A percentile compares a stretch with the other conserved stretches of the same genome.
Conservation (phyloP, 2,113 vertebrate genomes). For the Beaufortia kweichowensis region DNA sequence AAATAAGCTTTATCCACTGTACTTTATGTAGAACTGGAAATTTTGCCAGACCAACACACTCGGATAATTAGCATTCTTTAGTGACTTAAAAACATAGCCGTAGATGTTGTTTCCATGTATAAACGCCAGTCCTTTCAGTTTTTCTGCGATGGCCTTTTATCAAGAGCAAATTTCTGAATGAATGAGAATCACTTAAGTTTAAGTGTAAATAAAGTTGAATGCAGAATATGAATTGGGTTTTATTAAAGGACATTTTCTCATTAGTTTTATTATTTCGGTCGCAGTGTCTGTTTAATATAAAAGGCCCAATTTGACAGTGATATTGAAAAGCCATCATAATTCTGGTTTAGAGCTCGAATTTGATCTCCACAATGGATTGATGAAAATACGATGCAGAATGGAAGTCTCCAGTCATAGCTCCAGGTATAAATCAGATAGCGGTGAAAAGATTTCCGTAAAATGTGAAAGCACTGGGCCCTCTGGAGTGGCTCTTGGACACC, state of each 20-base stretch:
- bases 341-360: constrained; percentile 51
- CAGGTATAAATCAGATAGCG: constrained; percentile 64
- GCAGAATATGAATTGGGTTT: constrained; percentile 27
- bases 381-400: constrained; percentile 47
- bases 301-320: constrained; percentile 15
- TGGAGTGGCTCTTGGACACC: constrained; percentile 65
- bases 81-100: constrained; percentile 54
- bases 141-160: constrained; percentile 26
- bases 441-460: constrained; percentile 67
- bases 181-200: not conserved
- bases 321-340: constrained; percentile 30
- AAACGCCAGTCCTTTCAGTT: constrained; percentile 38
- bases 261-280: not conserved
- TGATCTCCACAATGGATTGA: constrained; percentile 42
- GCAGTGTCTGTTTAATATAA: constrained; percentile 26
- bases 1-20: constrained; percentile 60
- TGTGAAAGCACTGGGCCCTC: constrained; percentile 55
- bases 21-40: constrained; percentile 51
- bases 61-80: constrained; percentile 49
- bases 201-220: constrained; percentile 15
- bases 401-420: constrained; percentile 40
- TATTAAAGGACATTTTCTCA: not conserved
- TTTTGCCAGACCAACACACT: constrained; percentile 45
- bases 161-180: constrained; percentile 32
- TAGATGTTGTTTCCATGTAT: constrained; percentile 53